Percentiles rank a stretch among this genome's conserved stretches.
Evolutionary conservation across 2,888 invertebrate species (phyloP).

Genomic region (Argyresthia albistria): DNA sequence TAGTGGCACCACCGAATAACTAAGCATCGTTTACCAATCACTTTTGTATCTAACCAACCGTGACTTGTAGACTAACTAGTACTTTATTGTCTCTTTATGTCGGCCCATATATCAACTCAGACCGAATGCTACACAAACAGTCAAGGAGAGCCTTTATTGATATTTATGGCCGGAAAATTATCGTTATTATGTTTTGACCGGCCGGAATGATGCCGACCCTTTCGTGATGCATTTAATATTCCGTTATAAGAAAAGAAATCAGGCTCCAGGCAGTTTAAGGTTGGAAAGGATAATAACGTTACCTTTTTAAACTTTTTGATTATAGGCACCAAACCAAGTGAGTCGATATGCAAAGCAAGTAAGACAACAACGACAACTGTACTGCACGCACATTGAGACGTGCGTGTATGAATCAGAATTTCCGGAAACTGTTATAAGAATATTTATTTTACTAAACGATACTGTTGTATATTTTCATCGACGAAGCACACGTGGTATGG

Average conservation of each 20-base stretch:
- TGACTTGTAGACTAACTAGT: background rate
- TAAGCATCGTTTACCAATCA: too few species aligned
- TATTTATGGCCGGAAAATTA: slow-evolving; percentile 64
- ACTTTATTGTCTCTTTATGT: background rate
- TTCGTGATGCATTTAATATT: background rate
- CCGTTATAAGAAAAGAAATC: too few species aligned
- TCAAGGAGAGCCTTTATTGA: slow-evolving; percentile 48
- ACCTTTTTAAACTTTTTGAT: too few species aligned
- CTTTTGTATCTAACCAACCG: background rate
- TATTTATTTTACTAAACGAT: background rate
- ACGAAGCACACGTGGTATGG: too few species aligned
- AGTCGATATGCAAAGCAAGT: too few species aligned
- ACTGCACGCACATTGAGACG: background rate
- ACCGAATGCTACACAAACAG: slow-evolving; percentile 8
- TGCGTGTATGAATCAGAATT: background rate
- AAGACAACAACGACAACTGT: too few species aligned
- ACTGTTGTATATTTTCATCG: too few species aligned
- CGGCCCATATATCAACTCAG: slow-evolving; percentile 7
- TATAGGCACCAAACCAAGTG: too few species aligned
- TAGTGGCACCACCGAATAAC: too few species aligned
- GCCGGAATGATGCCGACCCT: slow-evolving; percentile 35
- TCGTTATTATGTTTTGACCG: slow-evolving; percentile 56
- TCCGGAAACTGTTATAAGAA: background rate
- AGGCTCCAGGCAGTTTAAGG: too few species aligned
- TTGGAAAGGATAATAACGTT: too few species aligned